Percentiles rank a stretch among this genome's conserved stretches.
Conservation (phyloP, 2,888 invertebrate species). For the Himalopsyche anomala region DNA sequence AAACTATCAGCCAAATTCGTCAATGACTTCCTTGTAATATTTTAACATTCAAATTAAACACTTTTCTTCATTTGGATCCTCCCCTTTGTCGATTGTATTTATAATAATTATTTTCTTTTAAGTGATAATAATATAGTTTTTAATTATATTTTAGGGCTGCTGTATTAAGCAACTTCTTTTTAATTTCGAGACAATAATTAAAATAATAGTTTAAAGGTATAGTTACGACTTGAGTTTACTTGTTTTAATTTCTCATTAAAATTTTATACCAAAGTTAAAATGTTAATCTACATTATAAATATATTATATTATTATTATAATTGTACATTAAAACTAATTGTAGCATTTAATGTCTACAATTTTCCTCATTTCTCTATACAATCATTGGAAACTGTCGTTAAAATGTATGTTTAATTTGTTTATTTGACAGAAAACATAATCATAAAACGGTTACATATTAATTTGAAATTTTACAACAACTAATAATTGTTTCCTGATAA, state of each 20-base stretch:
- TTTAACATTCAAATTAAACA: background rate
- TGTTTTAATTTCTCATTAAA: conserved; percentile 59
- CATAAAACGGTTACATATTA: background rate
- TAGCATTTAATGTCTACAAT: conserved; percentile 31
- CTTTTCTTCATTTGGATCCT: background rate
- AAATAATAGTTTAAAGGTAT: conserved; percentile 50
- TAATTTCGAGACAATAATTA: conserved; percentile 57
- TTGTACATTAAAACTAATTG: conserved; percentile 32
- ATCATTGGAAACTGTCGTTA: conserved; percentile 28
- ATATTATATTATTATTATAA: conserved; percentile 45
- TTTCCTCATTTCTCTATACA: conserved; percentile 42
- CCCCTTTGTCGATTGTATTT: conserved; percentile 14
- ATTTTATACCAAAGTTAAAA: conserved; percentile 65
- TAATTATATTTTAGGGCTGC: conserved; percentile 45
- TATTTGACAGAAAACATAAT: background rate
- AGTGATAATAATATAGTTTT: conserved; percentile 44
- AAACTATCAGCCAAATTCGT: too few relatives aligned
- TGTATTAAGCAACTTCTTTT: conserved; percentile 49
- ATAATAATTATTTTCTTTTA: conserved; percentile 46
- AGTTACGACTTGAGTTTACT: conserved; percentile 46
- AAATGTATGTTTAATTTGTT: conserved; percentile 35
- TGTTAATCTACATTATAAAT: conserved; percentile 54
- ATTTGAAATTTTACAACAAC: background rate
- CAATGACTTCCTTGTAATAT: too few relatives aligned
- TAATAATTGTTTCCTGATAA: background rate